A percentile compares a stretch with the other conserved stretches of the same genome.
phyloP scores from a whole-genome alignment of 2,797 vertebrate species.

The Rhabdomys pumilio region DNA sequence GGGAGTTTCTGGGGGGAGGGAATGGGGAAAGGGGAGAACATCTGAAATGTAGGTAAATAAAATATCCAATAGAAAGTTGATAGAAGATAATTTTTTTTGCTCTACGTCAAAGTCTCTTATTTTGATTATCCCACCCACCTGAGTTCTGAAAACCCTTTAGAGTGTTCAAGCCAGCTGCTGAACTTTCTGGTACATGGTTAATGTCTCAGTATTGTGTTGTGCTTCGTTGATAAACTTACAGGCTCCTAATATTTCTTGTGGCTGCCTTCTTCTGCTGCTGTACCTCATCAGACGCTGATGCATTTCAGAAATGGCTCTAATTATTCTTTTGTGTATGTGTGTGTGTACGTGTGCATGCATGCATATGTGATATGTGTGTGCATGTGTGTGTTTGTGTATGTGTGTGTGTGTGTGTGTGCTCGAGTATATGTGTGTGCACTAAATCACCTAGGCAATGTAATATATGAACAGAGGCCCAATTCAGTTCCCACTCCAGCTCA shows the following conservation, averaged over 20 bases:
- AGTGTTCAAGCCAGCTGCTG: not conserved
- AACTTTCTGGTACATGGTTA: not conserved
- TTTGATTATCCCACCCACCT: not conserved
- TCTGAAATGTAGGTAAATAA: too few species aligned
- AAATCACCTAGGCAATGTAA: not conserved
- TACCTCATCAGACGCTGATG: not conserved
- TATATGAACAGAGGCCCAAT: not conserved
- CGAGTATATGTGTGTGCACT: not conserved
- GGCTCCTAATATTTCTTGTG: not conserved
- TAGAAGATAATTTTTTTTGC: not conserved
- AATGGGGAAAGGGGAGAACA: too few species aligned
- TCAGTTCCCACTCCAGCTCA: not conserved
- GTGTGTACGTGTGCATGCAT: not conserved
- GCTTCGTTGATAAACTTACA: not conserved
- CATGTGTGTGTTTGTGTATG: too few species aligned
- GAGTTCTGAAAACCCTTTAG: not conserved
- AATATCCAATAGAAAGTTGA: not conserved
- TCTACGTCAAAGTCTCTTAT: slow-evolving; percentile 44
- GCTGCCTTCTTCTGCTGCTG: not conserved
- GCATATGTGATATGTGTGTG: too few species aligned
- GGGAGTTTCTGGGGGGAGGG: too few species aligned
- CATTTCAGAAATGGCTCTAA: not conserved
- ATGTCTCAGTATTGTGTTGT: not conserved
- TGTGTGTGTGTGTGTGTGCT: too few species aligned
- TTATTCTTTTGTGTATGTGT: not conserved